Evolutionary conservation across 2,888 invertebrate genomes (phyloP).

Genomic region (Macrosiphum euphorbiae): DNA sequence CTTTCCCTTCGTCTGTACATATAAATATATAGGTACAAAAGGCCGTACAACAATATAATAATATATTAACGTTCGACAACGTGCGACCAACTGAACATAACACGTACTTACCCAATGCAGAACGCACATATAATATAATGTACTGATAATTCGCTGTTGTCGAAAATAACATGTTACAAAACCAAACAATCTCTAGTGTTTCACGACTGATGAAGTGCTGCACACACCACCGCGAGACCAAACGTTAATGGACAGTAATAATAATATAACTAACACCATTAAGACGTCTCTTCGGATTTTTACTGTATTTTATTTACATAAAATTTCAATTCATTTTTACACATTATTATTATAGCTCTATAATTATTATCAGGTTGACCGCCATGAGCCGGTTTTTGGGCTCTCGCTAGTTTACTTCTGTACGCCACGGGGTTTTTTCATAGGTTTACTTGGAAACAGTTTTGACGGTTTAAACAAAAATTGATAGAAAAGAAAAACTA

Average conservation of each 20-base stretch:
- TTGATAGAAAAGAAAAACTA: no score
- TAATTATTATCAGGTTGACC: no score
- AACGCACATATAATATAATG: background rate
- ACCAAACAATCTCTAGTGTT: background rate
- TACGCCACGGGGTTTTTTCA: no score
- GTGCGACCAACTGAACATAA: background rate
- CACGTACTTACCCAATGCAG: background rate
- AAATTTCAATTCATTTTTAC: background rate
- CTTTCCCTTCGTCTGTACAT: background rate
- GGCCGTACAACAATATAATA: background rate
- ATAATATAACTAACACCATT: background rate
- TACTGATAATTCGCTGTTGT: background rate
- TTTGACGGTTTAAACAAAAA: no score
- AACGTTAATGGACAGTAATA: background rate
- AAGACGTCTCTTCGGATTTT: background rate
- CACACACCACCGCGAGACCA: background rate
- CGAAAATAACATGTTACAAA: background rate
- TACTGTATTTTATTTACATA: background rate
- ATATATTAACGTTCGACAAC: conserved; percentile 2
- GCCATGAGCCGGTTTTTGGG: no score
- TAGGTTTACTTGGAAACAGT: no score
- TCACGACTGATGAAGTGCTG: background rate
- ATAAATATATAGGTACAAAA: background rate
- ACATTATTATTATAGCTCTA: background rate
- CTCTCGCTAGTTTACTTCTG: no score